Conservation (phyloP, 37 sponge, comb jelly and placozoan species). For the Mnemiopsis leidyi region DNA sequence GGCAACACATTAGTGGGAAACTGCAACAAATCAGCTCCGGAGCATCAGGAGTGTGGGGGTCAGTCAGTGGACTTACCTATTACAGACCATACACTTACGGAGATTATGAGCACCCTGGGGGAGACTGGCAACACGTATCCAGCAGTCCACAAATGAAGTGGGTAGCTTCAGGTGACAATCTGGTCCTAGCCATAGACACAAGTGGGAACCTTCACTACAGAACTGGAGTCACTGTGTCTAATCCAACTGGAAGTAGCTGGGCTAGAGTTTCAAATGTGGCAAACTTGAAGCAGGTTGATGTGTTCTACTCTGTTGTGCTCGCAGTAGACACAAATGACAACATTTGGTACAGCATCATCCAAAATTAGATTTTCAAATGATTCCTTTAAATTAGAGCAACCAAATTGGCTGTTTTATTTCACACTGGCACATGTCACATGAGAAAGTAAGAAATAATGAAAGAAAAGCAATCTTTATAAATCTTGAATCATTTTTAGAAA, state of each 20-base stretch:
- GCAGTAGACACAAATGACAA: background rate
- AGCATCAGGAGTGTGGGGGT: background rate
- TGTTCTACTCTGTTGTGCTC: background rate
- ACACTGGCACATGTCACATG: too few species aligned
- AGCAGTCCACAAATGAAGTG: background rate
- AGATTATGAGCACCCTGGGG: background rate
- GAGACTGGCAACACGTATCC: background rate
- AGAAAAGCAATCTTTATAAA: too few species aligned
- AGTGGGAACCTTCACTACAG: background rate
- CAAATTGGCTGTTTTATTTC: too few species aligned
- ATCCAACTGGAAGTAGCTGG: background rate
- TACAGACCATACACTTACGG: background rate
- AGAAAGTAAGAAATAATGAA: too few species aligned
- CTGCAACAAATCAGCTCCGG: background rate
- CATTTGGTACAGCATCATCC: background rate
- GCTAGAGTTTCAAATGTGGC: background rate
- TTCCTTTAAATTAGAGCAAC: background rate
- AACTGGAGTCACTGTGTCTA: background rate
- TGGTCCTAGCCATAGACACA: background rate
- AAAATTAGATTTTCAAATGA: too few species aligned
- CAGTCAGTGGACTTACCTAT: background rate
- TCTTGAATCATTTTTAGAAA: too few species aligned
- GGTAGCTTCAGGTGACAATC: background rate
- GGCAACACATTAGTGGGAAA: background rate
- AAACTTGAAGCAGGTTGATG: background rate